Percentiles rank a stretch among this genome's conserved stretches.
phyloP scores from a whole-genome alignment of 2,888 invertebrate species.

The Pomacea canaliculata region DNA sequence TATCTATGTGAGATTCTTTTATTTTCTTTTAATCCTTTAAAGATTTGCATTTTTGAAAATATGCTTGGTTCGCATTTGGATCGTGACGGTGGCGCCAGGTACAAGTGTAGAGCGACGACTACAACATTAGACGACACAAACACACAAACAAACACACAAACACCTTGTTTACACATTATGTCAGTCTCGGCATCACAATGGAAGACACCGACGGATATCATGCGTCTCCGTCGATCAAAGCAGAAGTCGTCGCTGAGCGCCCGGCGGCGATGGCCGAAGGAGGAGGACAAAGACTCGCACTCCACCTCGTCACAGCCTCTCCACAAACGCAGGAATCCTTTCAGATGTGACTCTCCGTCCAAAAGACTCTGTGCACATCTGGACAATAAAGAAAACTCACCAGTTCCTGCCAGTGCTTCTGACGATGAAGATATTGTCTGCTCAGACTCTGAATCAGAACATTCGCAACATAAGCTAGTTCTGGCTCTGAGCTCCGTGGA shows the following conservation, averaged over 20 bases:
- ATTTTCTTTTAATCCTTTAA: too few species aligned
- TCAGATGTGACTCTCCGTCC: constrained; percentile 9
- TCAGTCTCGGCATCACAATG: constrained; percentile 63
- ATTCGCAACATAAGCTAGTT: constrained; percentile 26
- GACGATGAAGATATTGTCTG: constrained; percentile 24
- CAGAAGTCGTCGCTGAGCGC: constrained; percentile 73
- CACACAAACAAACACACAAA: too few species aligned
- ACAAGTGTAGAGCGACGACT: too few species aligned
- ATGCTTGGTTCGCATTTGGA: too few species aligned
- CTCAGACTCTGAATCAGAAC: not conserved
- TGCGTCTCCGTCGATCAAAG: constrained; percentile 78
- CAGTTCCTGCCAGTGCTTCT: not conserved
- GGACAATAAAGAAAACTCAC: constrained; percentile 4
- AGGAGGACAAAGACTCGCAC: not conserved
- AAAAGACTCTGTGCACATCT: not conserved
- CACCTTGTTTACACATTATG: constrained; percentile 22
- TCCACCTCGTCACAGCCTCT: not conserved
- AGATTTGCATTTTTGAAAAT: too few species aligned
- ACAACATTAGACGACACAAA: too few species aligned
- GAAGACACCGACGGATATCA: constrained; percentile 76
- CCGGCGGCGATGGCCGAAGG: constrained; percentile 6
- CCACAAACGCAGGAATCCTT: constrained; percentile 36
- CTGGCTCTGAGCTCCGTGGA: constrained; percentile 32
- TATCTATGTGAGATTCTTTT: too few species aligned
- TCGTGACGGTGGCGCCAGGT: too few species aligned